Percentiles rank a stretch among this genome's conserved stretches.
phyloP scores from a whole-genome alignment of 1,140 invertebrate genomes.

The Zaprionus nigranus region DNA sequence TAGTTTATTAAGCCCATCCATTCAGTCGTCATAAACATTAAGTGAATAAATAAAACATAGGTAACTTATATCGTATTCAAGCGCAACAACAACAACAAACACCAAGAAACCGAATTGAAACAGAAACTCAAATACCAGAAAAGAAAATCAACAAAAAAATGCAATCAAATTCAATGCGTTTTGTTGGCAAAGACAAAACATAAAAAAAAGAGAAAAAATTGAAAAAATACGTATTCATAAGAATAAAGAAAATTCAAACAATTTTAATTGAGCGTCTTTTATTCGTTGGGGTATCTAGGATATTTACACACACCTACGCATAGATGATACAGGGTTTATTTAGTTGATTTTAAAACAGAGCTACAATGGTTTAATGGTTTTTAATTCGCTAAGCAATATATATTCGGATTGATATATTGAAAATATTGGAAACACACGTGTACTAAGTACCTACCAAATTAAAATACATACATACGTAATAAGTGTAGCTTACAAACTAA shows the following conservation, averaged over 20 bases:
- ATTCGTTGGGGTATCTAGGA: slow-evolving; percentile 1
- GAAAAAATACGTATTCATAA: slow-evolving; percentile 68
- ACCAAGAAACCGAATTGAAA: slow-evolving; percentile 61
- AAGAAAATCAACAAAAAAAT: slow-evolving; percentile 38
- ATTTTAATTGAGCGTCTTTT: slow-evolving; percentile 59
- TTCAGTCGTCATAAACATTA: slow-evolving; percentile 82
- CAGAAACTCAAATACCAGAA: slow-evolving; percentile 24
- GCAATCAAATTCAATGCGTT: slow-evolving; percentile 62
- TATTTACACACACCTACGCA: slow-evolving; percentile 5
- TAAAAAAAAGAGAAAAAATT: slow-evolving; percentile 36
- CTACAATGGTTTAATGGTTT: slow-evolving; percentile 29
- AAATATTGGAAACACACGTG: slow-evolving; percentile 29
- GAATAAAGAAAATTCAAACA: slow-evolving; percentile 78
- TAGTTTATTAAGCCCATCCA: slow-evolving; percentile 82
- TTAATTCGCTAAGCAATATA: slow-evolving; percentile 22
- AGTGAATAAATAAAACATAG: slow-evolving; percentile 58
- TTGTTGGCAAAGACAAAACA: slow-evolving; percentile 53
- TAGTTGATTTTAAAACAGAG: slow-evolving; percentile 28
- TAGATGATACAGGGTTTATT: neutral
- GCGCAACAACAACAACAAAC: slow-evolving; percentile 32
- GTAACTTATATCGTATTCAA: slow-evolving; percentile 35
- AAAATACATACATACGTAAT: slow-evolving; percentile 23
- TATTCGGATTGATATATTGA: neutral
- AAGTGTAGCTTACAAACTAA: slow-evolving; percentile 17
- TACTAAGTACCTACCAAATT: slow-evolving; percentile 56